Conservation (phyloP, 2,888 invertebrate species). For the Drosophila macrospina region DNA sequence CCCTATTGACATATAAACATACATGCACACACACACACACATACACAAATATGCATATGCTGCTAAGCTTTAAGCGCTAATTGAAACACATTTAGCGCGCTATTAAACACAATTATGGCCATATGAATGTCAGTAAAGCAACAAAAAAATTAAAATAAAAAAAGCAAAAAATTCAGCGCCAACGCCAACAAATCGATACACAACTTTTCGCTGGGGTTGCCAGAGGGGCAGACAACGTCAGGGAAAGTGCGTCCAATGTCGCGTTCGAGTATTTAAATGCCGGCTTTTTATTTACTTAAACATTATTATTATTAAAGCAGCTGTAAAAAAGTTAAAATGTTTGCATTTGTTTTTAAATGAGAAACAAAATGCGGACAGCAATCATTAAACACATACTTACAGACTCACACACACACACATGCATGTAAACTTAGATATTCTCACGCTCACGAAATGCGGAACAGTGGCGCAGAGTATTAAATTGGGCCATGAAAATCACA, state of each 20-base stretch:
- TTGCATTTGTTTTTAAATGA: constrained; percentile 54
- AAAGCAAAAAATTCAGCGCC: constrained; percentile 18
- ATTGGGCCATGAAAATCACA: background rate
- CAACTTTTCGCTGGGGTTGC: constrained; percentile 36
- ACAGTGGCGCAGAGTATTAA: constrained; percentile 30
- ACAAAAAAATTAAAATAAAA: constrained; percentile 6
- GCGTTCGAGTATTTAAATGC: constrained; percentile 26
- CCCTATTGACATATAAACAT: constrained; percentile 50
- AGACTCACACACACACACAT: constrained; percentile 15
- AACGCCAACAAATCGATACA: constrained; percentile 70
- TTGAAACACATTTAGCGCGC: constrained; percentile 76
- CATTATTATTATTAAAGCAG: constrained; percentile 67
- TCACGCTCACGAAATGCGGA: constrained; percentile 36
- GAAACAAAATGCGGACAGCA: constrained; percentile 42
- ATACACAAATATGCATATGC: constrained; percentile 9
- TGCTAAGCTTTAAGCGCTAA: constrained; percentile 64
- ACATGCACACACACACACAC: constrained; percentile 29
- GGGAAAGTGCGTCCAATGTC: constrained; percentile 35
- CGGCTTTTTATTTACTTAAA: constrained; percentile 47
- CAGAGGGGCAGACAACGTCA: constrained; percentile 14
- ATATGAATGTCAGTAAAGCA: constrained; percentile 50
- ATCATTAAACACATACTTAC: constrained; percentile 15
- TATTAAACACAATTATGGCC: constrained; percentile 76
- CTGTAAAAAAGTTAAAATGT: constrained; percentile 66
- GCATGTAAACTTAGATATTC: constrained; percentile 37